Evolutionary conservation across 2,113 vertebrate species (phyloP).

Genomic region (Pampusana beccarii): DNA sequence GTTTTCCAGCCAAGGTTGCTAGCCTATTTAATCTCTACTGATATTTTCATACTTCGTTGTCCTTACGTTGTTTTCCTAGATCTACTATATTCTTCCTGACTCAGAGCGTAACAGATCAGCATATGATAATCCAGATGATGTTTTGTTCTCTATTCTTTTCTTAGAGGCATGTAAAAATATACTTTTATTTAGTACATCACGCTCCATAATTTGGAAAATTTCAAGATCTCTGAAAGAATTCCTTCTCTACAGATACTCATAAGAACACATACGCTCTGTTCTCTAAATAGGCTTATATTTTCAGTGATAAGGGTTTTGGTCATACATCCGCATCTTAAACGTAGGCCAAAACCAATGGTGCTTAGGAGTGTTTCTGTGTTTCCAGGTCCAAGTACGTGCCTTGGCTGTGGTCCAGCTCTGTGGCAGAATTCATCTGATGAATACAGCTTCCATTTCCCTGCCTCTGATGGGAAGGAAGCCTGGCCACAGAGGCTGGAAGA

Average conservation of each 20-base stretch:
- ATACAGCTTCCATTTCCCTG: background rate
- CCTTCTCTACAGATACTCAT: background rate
- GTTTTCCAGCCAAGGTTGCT: background rate
- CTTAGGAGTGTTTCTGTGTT: background rate
- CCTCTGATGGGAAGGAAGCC: background rate
- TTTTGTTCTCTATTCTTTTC: background rate
- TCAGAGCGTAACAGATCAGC: background rate
- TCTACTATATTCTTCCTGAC: background rate
- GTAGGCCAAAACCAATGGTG: background rate
- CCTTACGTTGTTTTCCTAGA: background rate
- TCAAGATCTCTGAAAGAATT: background rate
- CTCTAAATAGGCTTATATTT: background rate
- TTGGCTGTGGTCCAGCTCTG: fast-evolving
- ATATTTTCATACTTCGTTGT: background rate
- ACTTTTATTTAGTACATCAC: background rate
- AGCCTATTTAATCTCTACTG: background rate
- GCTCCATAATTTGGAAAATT: background rate
- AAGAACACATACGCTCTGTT: background rate
- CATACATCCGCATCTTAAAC: background rate
- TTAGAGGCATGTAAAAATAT: background rate
- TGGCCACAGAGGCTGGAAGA: background rate
- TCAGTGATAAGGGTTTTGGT: background rate
- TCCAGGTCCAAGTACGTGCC: background rate
- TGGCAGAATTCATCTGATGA: background rate
- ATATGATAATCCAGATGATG: background rate